These are phyloP conservation scores for Mesochorus sp. DNA, from an alignment of 2,888 invertebrate species.

Conservation along the genomic window DNA sequence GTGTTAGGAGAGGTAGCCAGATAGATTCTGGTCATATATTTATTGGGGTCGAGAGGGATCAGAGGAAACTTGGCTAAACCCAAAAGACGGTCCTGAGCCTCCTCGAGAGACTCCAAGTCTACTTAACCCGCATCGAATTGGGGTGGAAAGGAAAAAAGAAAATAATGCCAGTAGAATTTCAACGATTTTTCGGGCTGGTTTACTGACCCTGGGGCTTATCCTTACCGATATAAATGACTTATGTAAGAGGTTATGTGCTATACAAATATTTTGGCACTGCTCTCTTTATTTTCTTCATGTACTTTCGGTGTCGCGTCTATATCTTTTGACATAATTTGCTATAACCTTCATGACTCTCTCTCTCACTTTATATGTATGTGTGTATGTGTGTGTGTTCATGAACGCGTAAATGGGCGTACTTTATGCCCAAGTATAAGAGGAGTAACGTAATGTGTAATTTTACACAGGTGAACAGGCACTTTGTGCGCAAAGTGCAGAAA, in stretches of 20 bases:
- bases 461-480: constrained; percentile 57
- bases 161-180: constrained; percentile 18
- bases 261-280: constrained; percentile 41
- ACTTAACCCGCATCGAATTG: constrained; percentile 53
- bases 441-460: constrained; percentile 54
- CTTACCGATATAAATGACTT: constrained; percentile 19
- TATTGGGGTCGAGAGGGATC: constrained; percentile 12
- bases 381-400: background rate
- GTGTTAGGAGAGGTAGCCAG: constrained; percentile 25
- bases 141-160: constrained; percentile 7
- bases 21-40: constrained; percentile 49
- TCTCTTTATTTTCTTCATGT: background rate
- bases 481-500: constrained; percentile 56
- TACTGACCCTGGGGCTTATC: constrained; percentile 26
- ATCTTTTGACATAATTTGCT: background rate
- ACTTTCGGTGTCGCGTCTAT: background rate
- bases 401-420: background rate
- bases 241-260: background rate
- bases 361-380: background rate
- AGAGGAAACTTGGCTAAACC: constrained; percentile 5
- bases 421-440: background rate
- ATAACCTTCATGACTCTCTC: background rate
- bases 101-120: constrained; percentile 15
- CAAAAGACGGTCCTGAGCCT: constrained; percentile 10
- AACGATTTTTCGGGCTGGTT: constrained; percentile 6